Conservation (phyloP, 2,888 invertebrate species). For the Psylliodes chrysocephalus region DNA sequence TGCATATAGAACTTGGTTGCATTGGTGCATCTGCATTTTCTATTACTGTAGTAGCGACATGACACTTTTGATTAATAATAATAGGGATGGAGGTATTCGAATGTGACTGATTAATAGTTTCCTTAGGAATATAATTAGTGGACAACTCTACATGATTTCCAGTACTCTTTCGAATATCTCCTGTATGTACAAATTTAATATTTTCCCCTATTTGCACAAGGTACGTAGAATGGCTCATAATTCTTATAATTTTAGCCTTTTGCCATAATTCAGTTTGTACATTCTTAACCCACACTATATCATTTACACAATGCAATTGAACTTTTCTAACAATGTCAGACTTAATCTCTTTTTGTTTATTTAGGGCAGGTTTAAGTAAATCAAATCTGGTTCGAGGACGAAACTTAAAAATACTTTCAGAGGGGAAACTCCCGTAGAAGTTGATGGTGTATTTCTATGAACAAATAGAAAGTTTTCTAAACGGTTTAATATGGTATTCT, state of each 20-base stretch:
- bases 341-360: background rate
- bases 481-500: background rate
- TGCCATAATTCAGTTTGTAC: conserved; percentile 13
- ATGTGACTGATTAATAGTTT: too few species aligned
- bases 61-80: too few species aligned
- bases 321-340: background rate
- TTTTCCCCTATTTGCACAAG: too few species aligned
- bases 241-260: conserved; percentile 21
- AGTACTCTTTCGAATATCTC: too few species aligned
- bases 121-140: too few species aligned
- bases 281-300: conserved; percentile 19
- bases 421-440: conserved; percentile 1
- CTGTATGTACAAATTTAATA: too few species aligned
- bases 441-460: conserved; percentile 10
- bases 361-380: conserved; percentile 25
- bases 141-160: too few species aligned
- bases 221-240: conserved; percentile 15
- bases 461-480: background rate
- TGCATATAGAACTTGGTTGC: too few species aligned
- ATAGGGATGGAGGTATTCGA: too few species aligned
- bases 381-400: conserved; percentile 34
- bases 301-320: conserved; percentile 15
- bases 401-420: conserved; percentile 24
- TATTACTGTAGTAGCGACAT: too few species aligned
- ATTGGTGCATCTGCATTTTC: too few species aligned